Conservation (phyloP, 1,140 invertebrate species). For the Zaprionus ghesquierei region DNA sequence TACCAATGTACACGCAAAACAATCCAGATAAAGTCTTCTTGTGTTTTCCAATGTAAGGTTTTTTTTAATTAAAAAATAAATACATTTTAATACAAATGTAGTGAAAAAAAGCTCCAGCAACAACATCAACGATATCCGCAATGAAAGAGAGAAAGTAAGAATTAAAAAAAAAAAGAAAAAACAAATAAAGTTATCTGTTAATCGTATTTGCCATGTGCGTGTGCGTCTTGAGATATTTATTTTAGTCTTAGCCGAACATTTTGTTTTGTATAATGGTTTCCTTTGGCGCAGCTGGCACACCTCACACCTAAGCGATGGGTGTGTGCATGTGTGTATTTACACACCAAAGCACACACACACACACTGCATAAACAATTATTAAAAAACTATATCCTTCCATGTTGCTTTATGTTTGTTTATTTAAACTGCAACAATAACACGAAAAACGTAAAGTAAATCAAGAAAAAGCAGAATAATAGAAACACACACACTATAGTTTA, state of each 20-base stretch:
- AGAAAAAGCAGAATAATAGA: constrained; percentile 22
- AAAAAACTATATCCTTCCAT: constrained; percentile 65
- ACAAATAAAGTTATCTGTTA: constrained; percentile 72
- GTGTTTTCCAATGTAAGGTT: constrained; percentile 56
- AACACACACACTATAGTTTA: constrained; percentile 63
- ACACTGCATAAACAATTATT: constrained; percentile 14
- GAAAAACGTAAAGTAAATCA: constrained; percentile 10
- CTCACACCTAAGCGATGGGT: background rate
- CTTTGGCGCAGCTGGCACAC: constrained; percentile 19
- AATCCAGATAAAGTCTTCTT: constrained; percentile 53
- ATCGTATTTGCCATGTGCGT: constrained; percentile 70
- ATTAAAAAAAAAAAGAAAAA: background rate
- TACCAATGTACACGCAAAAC: constrained; percentile 42
- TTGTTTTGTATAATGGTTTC: constrained; percentile 56
- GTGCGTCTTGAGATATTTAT: constrained; percentile 52
- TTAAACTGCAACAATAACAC: constrained; percentile 55
- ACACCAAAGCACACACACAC: constrained; percentile 10
- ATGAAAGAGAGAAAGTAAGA: constrained; percentile 5
- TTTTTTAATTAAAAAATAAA: constrained; percentile 44
- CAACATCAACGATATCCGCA: constrained; percentile 15
- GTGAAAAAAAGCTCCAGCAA: constrained; percentile 23
- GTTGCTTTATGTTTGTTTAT: constrained; percentile 72
- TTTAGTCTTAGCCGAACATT: constrained; percentile 60
- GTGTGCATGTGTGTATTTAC: background rate
- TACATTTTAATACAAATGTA: constrained; percentile 49